Base-by-base conservation (phyloP, 2,888 invertebrate species). In the Abscondita cerata region DNA sequence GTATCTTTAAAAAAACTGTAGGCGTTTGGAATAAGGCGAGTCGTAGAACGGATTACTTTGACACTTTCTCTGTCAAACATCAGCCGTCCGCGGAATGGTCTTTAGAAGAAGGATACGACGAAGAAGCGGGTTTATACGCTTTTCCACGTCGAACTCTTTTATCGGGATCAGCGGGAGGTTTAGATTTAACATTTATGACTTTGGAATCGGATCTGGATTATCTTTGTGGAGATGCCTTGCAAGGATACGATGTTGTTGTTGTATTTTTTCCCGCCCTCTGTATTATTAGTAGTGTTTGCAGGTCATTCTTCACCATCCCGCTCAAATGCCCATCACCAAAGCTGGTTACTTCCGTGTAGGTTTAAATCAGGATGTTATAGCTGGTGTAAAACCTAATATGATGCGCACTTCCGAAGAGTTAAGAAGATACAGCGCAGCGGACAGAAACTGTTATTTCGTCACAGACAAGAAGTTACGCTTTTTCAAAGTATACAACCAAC, bases 301-400 rank as follows among this genome's bases (percentile, higher is more conserved):
- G 87, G 84, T 89, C 53, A 76, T 88, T 6, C 81, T 90, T 1
- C 90, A 90, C 76, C 86, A 89, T 65, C 89, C 90, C 0, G 87
- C 88, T 2, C 89, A 89, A 73, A 76, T 88, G 20, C 90, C 90
- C 0, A 80, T 86, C 64, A 84, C 89, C 1, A 86, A 86, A 0
- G 86, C 86, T 65, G 89, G 90, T 74, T 90, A 87, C 73, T 89
- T 90, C 75, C 83, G 90, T 52, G 85, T 87, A 8, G 89, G 90
- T 8, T 78, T 89, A 57, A 85, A 87, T 57, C 88, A 89, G 74
- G 89, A 90, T 76, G 85, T 90, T 0, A 83, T 89, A 1, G 88
- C 89, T 0, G 86, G 89, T 0, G 86, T 91, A 6, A 87, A 88
- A 74, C 90, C 91, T 0, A 89, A 89, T 76, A 90, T 91, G 84